Evolutionary conservation across 2,888 invertebrate species (phyloP), one percentile per base, ranked within the genome.

Genomic region (Acleris laterana): DNA sequence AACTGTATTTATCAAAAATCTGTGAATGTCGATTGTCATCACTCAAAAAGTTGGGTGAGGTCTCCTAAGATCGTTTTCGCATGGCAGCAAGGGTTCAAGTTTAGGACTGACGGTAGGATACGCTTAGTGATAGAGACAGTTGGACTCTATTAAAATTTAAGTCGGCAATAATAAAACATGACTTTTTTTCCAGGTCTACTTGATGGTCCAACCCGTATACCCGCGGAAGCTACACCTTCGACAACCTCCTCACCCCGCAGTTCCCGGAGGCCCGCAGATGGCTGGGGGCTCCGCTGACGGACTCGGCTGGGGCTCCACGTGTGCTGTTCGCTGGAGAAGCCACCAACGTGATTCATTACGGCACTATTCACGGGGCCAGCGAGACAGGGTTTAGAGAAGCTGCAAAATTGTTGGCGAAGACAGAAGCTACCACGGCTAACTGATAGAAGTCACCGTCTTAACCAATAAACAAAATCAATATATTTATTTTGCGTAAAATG

Each of bases 361-460:
- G 95, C 0, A 96, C 96, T 0, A 96, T 96, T 0, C 96, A 96
- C 75, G 96, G 96, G 0, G 96, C 96, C 0, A 84, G 95, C 0
- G 95, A 95, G 70, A 92, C 94, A 0, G 96, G 96, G 0, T 90
- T 91, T 75, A 90, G 96, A 46, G 96, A 96, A 77, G 96, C 96
- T 0, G 73, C 62, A 69, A 72, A 9, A 32, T 9, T 28, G 6
- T 28, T 28, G 28, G 7, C 7, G 28, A 28, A 28, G 28, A 28
- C 28, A 0, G 28, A 28, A 9, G 28, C 28, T 84, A 11, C 49
- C 85, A 0, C 63, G 86, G 48, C 68, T 74, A 25, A 25, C 25
- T 1, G 13, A 32, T 7, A 28, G 32, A 32, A 32, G 32, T 7
- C 25, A 25, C 6, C 3, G 25, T 25, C 25, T 6, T 25, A 6